These are phyloP conservation scores for Dusona sp. DNA, from an alignment of 2,888 invertebrate genomes.

Conservation along the genomic window DNA sequence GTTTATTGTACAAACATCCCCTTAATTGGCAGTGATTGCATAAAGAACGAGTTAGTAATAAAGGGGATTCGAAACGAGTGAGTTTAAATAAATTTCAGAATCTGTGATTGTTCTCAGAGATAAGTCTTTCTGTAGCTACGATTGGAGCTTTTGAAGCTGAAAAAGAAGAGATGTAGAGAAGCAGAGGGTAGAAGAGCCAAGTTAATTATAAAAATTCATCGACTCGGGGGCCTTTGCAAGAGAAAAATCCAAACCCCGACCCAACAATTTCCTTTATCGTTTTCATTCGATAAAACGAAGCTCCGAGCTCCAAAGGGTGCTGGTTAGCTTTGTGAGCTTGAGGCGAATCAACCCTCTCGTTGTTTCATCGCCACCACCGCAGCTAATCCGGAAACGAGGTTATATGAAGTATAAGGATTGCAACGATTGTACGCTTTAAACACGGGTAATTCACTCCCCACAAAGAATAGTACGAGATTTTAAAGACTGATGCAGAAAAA, in stretches of 20 bases:
- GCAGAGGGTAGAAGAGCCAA: constrained; percentile 29
- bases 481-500: background rate
- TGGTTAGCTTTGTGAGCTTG: background rate
- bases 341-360: constrained; percentile 9
- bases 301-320: constrained; percentile 13
- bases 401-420: constrained; percentile 33
- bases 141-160: background rate
- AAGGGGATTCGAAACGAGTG: constrained; percentile 3
- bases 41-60: background rate
- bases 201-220: constrained; percentile 67
- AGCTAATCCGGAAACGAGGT: constrained; percentile 53
- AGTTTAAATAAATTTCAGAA: background rate
- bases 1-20: background rate
- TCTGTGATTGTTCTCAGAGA: constrained; percentile 1
- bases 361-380: constrained; percentile 16
- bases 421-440: constrained; percentile 37
- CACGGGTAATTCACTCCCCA: constrained; percentile 40
- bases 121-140: background rate
- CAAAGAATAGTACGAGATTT: constrained; percentile 16
- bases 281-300: constrained; percentile 58
- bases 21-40: background rate
- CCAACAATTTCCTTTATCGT: constrained; percentile 56
- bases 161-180: background rate
- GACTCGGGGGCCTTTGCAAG: constrained; percentile 12
- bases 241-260: constrained; percentile 4